These are phyloP conservation scores for Phyllotis vaccarum DNA, from an alignment of 2,797 vertebrate genomes.

Conservation along the genomic window DNA sequence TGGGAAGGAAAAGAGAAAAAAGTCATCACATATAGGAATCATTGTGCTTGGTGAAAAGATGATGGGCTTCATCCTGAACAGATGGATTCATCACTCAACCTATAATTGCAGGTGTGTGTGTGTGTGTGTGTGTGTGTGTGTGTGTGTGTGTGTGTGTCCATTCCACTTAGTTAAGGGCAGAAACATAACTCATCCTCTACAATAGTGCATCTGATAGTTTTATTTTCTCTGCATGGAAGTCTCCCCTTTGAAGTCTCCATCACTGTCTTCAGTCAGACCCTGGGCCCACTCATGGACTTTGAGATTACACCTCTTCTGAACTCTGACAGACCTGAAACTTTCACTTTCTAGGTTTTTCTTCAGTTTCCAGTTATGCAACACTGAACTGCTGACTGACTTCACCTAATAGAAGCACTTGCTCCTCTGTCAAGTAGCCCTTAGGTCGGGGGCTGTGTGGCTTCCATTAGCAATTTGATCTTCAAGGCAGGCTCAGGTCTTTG, in stretches of 20 bases:
- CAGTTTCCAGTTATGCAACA: neutral
- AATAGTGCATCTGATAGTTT: neutral
- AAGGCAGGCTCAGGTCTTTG: neutral
- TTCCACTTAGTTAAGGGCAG: neutral
- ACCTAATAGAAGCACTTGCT: neutral
- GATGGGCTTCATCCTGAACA: neutral
- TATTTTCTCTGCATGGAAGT: neutral
- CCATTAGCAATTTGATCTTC: neutral
- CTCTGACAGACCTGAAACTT: neutral
- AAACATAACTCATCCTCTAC: neutral
- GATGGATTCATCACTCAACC: neutral
- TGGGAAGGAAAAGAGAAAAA: neutral
- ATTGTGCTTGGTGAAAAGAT: neutral
- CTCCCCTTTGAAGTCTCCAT: too few species aligned
- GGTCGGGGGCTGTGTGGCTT: neutral
- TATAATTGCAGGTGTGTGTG: neutral
- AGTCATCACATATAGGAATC: neutral
- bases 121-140: neutral
- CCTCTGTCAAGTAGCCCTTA: neutral
- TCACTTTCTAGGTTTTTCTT: neutral
- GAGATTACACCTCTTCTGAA: neutral
- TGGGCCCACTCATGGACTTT: too few species aligned
- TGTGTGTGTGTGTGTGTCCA: neutral
- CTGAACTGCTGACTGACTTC: neutral
- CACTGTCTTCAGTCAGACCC: too few species aligned